Percentiles rank a stretch among this genome's conserved stretches.
Conservation (phyloP, 2,888 invertebrate genomes). For the Gymnocheta viridis region DNA sequence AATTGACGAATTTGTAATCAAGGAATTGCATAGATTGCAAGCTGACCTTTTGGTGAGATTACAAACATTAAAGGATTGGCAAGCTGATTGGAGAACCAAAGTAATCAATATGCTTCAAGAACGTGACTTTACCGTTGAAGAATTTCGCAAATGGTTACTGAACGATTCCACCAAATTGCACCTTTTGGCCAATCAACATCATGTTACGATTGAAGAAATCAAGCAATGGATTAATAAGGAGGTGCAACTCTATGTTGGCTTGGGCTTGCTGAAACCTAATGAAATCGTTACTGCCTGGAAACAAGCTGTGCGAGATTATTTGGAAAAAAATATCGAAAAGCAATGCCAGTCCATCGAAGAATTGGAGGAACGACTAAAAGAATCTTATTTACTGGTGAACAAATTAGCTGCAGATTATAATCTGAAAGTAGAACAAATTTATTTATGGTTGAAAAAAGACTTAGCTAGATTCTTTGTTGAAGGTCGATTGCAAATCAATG, state of each 20-base stretch:
- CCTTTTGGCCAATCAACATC: constrained; percentile 77
- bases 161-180: constrained; percentile 77
- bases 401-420: constrained; percentile 77
- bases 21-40: constrained; percentile 69
- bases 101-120: constrained; percentile 78
- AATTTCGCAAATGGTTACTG: constrained; percentile 78
- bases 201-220: constrained; percentile 79
- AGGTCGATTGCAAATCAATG: constrained; percentile 78
- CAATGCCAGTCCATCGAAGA: constrained; percentile 78
- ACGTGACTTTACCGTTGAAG: constrained; percentile 78
- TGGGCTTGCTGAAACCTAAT: constrained; percentile 78
- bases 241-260: constrained; percentile 76
- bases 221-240: constrained; percentile 78
- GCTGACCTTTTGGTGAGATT: constrained; percentile 77
- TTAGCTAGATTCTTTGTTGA: constrained; percentile 78
- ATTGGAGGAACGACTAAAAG: constrained; percentile 77
- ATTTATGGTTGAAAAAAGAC: constrained; percentile 79
- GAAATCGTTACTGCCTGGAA: constrained; percentile 79
- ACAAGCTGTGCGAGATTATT: constrained; percentile 77
- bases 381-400: constrained; percentile 76
- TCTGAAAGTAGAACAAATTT: constrained; percentile 79
- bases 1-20: background rate
- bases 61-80: constrained; percentile 78
- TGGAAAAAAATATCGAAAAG: constrained; percentile 77
- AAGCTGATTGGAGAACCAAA: constrained; percentile 78